These are phyloP conservation scores for Scyliorhinus canicula DNA, from an alignment of 2,797 vertebrate genomes.

Conservation along the genomic window DNA sequence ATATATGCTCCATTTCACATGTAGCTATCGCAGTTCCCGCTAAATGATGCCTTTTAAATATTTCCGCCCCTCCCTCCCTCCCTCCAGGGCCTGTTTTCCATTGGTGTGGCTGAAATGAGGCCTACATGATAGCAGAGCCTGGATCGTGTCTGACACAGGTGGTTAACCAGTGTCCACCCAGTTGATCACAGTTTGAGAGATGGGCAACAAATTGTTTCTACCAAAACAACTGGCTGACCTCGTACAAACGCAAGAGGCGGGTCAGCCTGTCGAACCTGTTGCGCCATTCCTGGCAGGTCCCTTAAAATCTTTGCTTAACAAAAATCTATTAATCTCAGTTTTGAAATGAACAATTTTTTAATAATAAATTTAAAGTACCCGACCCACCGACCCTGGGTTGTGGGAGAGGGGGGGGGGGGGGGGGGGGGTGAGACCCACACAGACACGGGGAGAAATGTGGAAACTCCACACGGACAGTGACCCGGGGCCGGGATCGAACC, in stretches of 20 bases:
- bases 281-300: too few species aligned
- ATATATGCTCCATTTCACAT: background rate
- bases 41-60: background rate
- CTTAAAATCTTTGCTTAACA: background rate
- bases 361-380: too few species aligned
- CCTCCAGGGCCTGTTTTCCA: background rate
- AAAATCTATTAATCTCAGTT: background rate
- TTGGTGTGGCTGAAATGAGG: background rate
- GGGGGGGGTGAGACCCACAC: too few species aligned
- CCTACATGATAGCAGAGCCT: background rate
- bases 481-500: too few species aligned
- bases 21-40: background rate
- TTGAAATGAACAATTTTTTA: background rate
- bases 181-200: background rate
- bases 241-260: background rate
- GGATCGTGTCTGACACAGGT: background rate
- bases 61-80: too few species aligned
- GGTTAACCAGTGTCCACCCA: background rate
- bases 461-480: too few species aligned
- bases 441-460: too few species aligned
- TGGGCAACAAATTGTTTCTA: background rate
- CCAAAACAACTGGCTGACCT: background rate
- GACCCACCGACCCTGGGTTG: too few species aligned
- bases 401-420: too few species aligned
- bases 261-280: too few species aligned